Evolutionary conservation across 2,113 vertebrate species (phyloP).

Genomic region (Megaceryle torquata): DNA sequence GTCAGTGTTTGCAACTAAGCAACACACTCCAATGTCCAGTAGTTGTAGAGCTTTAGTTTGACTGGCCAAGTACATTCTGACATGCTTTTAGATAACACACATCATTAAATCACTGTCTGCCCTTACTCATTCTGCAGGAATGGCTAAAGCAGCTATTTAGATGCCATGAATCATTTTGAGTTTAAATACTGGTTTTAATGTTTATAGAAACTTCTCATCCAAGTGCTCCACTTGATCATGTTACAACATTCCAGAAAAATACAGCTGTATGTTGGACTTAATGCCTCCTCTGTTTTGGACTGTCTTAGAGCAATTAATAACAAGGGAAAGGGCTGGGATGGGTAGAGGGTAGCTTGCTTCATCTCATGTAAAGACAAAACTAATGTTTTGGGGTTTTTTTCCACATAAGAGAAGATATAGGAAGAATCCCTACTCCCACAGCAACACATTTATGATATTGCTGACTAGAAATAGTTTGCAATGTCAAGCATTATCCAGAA

Average conservation of each 20-base stretch:
- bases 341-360: neutral
- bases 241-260: conserved; percentile 62
- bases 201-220: conserved; percentile 57
- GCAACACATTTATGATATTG: neutral
- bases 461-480: neutral
- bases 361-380: neutral
- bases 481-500: neutral
- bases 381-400: neutral
- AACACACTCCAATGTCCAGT: neutral
- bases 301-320: conserved; percentile 18
- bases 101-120: conserved; percentile 36
- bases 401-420: neutral
- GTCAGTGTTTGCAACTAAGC: neutral
- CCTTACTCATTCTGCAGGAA: conserved; percentile 55
- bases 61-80: conserved; percentile 44
- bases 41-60: conserved; percentile 6
- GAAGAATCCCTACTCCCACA: neutral
- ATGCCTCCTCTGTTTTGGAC: conserved; percentile 1
- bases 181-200: conserved; percentile 52
- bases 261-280: conserved; percentile 42
- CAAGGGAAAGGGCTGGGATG: neutral
- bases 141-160: conserved; percentile 57
- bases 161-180: conserved; percentile 48
- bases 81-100: conserved; percentile 21
- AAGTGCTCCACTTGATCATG: conserved; percentile 52